phyloP scores from a whole-genome alignment of 2,113 vertebrate genomes.

The Panthera leo region DNA sequence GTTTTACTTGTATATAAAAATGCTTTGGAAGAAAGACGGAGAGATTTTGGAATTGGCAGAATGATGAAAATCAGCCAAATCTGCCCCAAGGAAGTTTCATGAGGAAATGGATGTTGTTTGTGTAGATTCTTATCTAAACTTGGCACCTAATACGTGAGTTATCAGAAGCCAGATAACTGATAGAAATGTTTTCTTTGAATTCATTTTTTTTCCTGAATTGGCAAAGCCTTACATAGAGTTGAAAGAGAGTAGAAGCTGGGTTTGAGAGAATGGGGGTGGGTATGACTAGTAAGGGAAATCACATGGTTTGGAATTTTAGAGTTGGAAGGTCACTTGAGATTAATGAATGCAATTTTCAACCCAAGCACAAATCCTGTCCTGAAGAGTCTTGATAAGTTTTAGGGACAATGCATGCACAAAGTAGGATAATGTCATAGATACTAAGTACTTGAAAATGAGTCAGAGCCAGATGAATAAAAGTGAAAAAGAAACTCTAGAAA shows the following conservation, averaged over 20 bases:
- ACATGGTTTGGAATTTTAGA: neutral
- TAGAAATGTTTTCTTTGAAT: constrained; percentile 45
- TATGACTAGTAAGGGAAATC: neutral
- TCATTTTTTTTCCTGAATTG: neutral
- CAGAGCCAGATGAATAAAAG: neutral
- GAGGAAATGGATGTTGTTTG: constrained; percentile 35
- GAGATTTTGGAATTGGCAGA: neutral
- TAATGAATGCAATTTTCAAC: neutral
- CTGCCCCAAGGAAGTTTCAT: constrained; percentile 12
- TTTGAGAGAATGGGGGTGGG: neutral
- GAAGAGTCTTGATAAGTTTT: neutral
- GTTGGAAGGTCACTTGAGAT: neutral
- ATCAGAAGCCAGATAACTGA: constrained; percentile 43
- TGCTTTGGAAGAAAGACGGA: neutral
- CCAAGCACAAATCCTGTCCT: neutral
- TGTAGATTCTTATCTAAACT: constrained; percentile 51
- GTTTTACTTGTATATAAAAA: neutral
- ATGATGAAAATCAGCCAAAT: neutral
- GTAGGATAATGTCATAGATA: neutral
- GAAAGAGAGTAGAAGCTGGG: neutral
- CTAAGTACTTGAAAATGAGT: neutral
- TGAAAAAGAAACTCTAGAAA: neutral
- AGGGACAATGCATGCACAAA: neutral
- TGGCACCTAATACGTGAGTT: neutral
- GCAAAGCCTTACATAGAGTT: neutral